These are phyloP conservation scores for Tetraneura akinire DNA, from an alignment of 1,140 invertebrate species.

Conservation along the genomic window DNA sequence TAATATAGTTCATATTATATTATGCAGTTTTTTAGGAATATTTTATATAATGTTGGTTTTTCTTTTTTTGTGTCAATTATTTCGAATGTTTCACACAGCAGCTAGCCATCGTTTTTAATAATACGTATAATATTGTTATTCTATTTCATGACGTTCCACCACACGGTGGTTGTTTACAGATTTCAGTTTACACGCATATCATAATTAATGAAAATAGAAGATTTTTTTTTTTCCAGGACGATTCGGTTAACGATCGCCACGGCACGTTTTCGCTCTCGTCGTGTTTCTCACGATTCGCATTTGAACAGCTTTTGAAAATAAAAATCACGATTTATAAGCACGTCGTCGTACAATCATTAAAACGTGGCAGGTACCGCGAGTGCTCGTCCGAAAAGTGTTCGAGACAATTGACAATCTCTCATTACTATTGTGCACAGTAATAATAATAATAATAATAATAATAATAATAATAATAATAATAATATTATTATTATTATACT, in stretches of 20 bases:
- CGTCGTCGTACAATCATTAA: conserved; percentile 3
- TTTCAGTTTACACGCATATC: too few species aligned
- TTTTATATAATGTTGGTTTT: too few species aligned
- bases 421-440: too few species aligned
- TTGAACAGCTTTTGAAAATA: background rate
- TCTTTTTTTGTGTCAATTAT: too few species aligned
- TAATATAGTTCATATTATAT: too few species aligned
- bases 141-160: background rate
- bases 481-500: background rate
- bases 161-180: background rate
- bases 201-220: background rate
- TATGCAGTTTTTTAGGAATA: too few species aligned
- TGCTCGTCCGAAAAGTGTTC: conserved; percentile 8
- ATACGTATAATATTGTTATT: background rate
- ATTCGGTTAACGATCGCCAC: too few species aligned
- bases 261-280: conserved; percentile 10
- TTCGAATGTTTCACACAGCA: too few species aligned
- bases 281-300: background rate
- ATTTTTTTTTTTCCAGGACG: background rate
- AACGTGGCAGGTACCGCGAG: background rate
- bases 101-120: too few species aligned
- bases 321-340: background rate
- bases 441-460: too few species aligned
- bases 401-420: conserved; percentile 7
- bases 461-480: too few species aligned